Conservation (phyloP, 2,797 vertebrate genomes). For the Helarctos malayanus region DNA sequence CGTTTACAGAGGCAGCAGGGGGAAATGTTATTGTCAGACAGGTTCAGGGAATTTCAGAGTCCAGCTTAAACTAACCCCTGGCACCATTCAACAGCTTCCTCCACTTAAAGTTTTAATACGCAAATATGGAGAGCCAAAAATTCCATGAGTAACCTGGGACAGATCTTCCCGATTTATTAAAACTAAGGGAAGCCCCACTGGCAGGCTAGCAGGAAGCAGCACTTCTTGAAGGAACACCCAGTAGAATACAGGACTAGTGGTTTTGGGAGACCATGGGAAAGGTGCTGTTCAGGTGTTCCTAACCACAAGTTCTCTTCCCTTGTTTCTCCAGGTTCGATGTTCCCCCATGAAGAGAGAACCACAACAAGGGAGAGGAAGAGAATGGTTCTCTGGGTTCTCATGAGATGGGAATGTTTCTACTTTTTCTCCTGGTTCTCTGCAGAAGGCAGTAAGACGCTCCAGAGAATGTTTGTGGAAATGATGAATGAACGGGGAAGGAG, state of each 20-base stretch:
- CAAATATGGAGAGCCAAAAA: neutral
- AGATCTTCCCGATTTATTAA: neutral
- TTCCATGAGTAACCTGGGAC: neutral
- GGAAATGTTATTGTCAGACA: neutral
- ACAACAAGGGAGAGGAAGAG: neutral
- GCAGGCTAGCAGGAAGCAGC: neutral
- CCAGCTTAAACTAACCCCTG: neutral
- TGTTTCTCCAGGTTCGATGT: neutral
- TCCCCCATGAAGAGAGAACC: neutral
- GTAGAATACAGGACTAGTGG: neutral
- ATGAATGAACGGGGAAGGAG: neutral
- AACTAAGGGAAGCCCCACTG: neutral
- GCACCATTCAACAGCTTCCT: neutral
- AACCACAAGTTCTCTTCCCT: neutral
- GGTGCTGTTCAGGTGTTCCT: neutral
- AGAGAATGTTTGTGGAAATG: neutral
- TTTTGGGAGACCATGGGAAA: no score
- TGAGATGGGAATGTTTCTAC: neutral
- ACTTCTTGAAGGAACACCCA: neutral
- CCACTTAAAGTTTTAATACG: neutral
- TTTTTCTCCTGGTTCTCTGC: neutral
- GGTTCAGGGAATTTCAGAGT: neutral
- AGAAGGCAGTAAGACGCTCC: neutral
- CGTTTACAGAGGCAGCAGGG: neutral
- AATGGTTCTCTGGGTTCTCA: neutral